Base-by-base conservation (phyloP, 1,140 invertebrate species). In the Melanaphis sacchari region DNA sequence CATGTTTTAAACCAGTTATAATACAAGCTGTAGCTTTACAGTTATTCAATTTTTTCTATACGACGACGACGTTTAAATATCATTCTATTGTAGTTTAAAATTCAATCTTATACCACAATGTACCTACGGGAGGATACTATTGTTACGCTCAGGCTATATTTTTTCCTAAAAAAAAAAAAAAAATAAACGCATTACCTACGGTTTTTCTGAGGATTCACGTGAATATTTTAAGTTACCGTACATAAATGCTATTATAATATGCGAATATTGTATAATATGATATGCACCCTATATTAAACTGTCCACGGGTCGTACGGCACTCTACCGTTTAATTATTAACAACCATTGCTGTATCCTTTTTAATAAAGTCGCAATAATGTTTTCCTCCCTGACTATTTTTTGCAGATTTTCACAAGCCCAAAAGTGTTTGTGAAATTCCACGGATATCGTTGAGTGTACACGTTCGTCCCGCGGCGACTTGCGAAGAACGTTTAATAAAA, bases 311-410 rank as follows among this genome's bases (percentile, higher is more conserved):
- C 59, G n/a, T 18, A n/a, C 59, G 59, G 59, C 15, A 85, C 26
- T 43, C 18, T 21, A 22, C 31, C 21, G 85, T 88, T 88, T 88
- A 88, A 88, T 88, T 88, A 88, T 88, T 88, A 88, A 88, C 85
- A 3, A 5, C 43, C 41, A 38, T 26, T 38, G 38, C 6, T 43
- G 84, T 85, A 85, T 85, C 38, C 40, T 36, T 38, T 85, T 85
- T 85, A 76, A 76, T 76, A 76, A 76, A 76, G 59, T n/a, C 59
- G 59, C 59, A 76, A 76, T 76, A 76, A 76, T 5, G 59, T n/a
- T n/a, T n/a, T n/a, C 59, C n/a, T 4, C 31, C 11, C 15, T 18
- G 54, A 31, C 15, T 46, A 1, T 43, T 31, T 46, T 43, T 43
- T 21, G 4, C 24, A 43, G 41, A 43, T 87, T 87, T 88, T n/a